A percentile compares a stretch with the other conserved stretches of the same genome.
Evolutionary conservation across 2,113 vertebrate species (phyloP).

Genomic region (Gadus chalcogrammus): DNA sequence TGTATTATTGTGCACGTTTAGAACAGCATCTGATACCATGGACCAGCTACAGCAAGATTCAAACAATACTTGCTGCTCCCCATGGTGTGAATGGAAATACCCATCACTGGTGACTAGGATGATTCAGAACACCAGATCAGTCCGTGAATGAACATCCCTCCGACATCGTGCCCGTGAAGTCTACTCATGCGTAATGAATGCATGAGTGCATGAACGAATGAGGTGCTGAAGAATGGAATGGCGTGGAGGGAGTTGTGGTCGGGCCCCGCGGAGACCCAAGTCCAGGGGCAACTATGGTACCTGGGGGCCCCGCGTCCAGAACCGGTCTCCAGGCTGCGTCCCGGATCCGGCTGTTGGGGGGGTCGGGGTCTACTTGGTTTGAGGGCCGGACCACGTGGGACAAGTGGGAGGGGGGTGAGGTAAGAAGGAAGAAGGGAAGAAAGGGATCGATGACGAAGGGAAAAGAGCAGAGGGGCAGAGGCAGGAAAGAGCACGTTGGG

Average conservation of each 20-base stretch:
- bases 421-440: conserved; percentile 3
- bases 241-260: neutral
- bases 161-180: too few relatives aligned
- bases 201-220: neutral
- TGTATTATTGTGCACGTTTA: too few relatives aligned
- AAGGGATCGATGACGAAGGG: too few relatives aligned
- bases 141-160: too few relatives aligned
- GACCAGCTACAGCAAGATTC: too few relatives aligned
- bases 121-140: too few relatives aligned
- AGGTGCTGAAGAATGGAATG: neutral
- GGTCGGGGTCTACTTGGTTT: conserved; percentile 28
- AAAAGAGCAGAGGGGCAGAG: conserved; percentile 33
- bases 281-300: conserved; percentile 38
- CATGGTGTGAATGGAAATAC: too few relatives aligned
- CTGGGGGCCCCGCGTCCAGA: conserved; percentile 50
- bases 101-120: too few relatives aligned
- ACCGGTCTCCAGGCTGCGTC: conserved; percentile 68
- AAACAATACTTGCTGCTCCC: too few relatives aligned
- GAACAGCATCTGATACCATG: too few relatives aligned
- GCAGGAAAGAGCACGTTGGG: neutral
- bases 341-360: conserved; percentile 40
- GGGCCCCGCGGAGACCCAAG: too few relatives aligned
- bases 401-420: neutral
- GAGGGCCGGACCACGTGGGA: neutral
- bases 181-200: neutral